Conservation (phyloP, 2,113 vertebrate genomes). For the Mola mola region DNA sequence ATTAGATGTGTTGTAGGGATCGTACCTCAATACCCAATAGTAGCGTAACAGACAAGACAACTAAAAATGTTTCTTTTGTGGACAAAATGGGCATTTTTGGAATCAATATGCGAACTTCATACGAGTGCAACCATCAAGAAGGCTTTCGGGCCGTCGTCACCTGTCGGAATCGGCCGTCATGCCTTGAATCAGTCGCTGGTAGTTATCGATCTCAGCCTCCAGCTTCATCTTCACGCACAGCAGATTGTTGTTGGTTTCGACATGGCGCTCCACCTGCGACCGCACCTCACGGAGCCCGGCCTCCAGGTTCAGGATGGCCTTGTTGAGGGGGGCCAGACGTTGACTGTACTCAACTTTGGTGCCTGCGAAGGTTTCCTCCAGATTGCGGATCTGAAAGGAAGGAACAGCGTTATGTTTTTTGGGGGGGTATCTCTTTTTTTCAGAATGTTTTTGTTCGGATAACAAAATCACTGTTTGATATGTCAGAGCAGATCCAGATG, state of each 20-base stretch:
- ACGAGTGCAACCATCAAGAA: too few species aligned
- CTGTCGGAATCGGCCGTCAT: constrained; percentile 22
- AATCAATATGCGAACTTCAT: too few species aligned
- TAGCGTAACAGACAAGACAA: too few species aligned
- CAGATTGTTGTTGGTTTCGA: constrained; percentile 74
- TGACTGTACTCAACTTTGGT: constrained; percentile 49
- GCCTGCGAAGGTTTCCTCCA: constrained; percentile 69
- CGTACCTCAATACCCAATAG: too few species aligned
- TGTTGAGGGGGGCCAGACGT: constrained; percentile 56
- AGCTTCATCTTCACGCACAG: constrained; percentile 83
- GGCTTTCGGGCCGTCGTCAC: constrained; percentile 37
- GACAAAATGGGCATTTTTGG: too few species aligned
- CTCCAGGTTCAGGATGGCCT: constrained; percentile 58
- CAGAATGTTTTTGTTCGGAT: background rate
- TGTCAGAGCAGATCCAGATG: background rate
- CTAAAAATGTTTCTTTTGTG: too few species aligned
- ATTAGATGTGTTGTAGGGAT: too few species aligned
- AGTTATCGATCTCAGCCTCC: constrained; percentile 79
- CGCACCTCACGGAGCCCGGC: constrained; percentile 71
- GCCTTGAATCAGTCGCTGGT: constrained; percentile 71
- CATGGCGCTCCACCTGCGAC: constrained; percentile 71
- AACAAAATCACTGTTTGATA: background rate
- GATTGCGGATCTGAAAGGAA: constrained; percentile 68
- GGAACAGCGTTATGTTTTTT: background rate
- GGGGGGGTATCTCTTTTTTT: background rate